These are phyloP conservation scores for Danio jaintianensis DNA, from an alignment of 2,797 vertebrate species.

Conservation along the genomic window DNA sequence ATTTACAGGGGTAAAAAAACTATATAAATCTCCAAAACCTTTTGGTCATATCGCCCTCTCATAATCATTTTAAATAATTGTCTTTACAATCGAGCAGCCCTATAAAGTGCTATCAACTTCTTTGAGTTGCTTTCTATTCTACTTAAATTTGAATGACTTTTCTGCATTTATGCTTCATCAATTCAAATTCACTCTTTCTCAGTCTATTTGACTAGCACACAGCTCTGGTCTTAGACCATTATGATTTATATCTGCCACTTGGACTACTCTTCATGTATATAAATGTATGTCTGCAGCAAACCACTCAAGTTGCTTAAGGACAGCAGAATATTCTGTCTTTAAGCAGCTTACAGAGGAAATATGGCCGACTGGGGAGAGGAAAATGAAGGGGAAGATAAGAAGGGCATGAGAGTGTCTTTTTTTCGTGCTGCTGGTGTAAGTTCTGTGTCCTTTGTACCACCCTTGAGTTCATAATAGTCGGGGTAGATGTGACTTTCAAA, in stretches of 20 bases:
- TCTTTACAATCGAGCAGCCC: too few relatives aligned
- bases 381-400: slow-evolving; percentile 9
- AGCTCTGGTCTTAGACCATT: neutral
- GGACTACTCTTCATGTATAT: too few relatives aligned
- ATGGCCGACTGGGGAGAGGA: slow-evolving; percentile 25
- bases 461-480: slow-evolving; percentile 13
- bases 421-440: neutral
- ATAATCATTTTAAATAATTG: too few relatives aligned
- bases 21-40: too few relatives aligned
- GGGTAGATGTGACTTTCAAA: neutral
- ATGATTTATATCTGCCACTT: neutral
- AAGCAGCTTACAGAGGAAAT: slow-evolving; percentile 49
- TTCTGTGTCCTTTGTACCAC: slow-evolving; percentile 28
- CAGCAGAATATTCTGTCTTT: slow-evolving; percentile 43
- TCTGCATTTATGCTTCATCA: neutral
- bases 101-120: neutral
- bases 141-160: neutral
- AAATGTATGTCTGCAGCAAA: slow-evolving; percentile 24
- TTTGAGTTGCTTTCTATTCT: neutral
- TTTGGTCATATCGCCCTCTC: too few relatives aligned
- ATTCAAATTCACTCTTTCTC: neutral
- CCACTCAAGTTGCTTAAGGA: slow-evolving; percentile 7
- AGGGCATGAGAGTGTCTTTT: slow-evolving; percentile 9
- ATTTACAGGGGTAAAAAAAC: too few relatives aligned
- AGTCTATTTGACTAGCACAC: neutral